Evolutionary conservation across 2,113 vertebrate genomes (phyloP), one percentile per base, ranked within the genome.

Genomic region (Neogobius melanostomus): DNA sequence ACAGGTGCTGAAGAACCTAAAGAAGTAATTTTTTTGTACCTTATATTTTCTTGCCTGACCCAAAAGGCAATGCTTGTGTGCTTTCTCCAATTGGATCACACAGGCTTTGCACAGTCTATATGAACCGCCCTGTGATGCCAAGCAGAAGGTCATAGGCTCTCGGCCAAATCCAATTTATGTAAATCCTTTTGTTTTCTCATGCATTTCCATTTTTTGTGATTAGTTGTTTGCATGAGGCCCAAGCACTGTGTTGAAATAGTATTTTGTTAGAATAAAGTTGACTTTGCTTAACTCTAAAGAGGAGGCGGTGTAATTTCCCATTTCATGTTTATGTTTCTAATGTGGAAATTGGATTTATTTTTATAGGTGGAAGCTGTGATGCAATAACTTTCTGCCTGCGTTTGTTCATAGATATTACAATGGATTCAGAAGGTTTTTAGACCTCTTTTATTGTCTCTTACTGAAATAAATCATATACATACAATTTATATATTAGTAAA

Each of bases 101-200:
- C 44, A 53, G 54, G 17, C 48, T 71, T 76, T 62, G 61, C 61
- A 28, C 47, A 67, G 66, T 80, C 54, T 69, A 7, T 44, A 53
- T 60, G 46, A 73, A 71, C 72, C 43, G 47, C 48, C 16, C 15
- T 52, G 1, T 62, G 69, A 78, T 36, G 6, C 4, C 63, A 64
- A 72, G 9, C 2, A 62, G 69, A 43, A 5, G 71, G 74, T 86
- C 75, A 76, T 64, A 62, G 68, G 21, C 82, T 77, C 66, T 79
- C 71, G 77, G 65, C 74, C 79, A 63, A 80, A 90, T 85, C 85
- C 74, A 84, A 74, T 83, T 81, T 83, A 74, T 73, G 69, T 69
- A 75, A 84, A 83, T 84, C 78, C 73, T 8, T 71, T 77, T 64
- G 48, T 82, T 64, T 84, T 84, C 69, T 77, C 62, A 69, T 73